A percentile compares a stretch with the other conserved stretches of the same genome.
Evolutionary conservation across 2,888 invertebrate species (phyloP).

Genomic region (Brenthis ino): DNA sequence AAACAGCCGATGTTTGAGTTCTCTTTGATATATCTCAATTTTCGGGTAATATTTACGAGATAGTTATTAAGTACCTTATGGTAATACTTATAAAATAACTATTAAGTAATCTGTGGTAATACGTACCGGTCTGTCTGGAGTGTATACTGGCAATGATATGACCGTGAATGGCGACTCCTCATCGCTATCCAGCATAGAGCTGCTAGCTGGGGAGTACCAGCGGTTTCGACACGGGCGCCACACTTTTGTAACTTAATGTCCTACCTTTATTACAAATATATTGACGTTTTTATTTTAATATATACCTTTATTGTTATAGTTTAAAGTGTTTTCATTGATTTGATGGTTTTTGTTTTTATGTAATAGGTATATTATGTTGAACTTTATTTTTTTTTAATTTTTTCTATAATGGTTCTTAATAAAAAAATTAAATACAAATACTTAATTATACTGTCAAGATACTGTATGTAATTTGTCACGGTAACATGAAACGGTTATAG

Average conservation of each 20-base stretch:
- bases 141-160: conserved; percentile 85
- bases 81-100: no score
- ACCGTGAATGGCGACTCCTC: conserved; percentile 86
- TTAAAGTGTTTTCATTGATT: not conserved
- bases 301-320: not conserved
- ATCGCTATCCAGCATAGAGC: conserved; percentile 84
- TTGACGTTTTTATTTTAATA: not conserved
- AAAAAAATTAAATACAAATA: no score
- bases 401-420: no score
- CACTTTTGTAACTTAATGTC: conserved; percentile 56
- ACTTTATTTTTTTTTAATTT: not conserved
- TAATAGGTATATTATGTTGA: not conserved
- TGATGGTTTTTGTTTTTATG: not conserved
- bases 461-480: not conserved
- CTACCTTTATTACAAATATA: not conserved
- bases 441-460: not conserved
- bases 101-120: conserved; percentile 6
- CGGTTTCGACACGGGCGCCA: conserved; percentile 75
- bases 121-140: conserved; percentile 74
- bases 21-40: no score
- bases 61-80: no score
- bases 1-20: no score
- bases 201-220: conserved; percentile 71
- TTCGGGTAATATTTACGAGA: no score
- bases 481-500: not conserved